Evolutionary conservation across 92 coral and sea anemone genomes (phyloP), one percentile per base, ranked within the genome.

Genomic region (Isaurus tuberculatus): DNA sequence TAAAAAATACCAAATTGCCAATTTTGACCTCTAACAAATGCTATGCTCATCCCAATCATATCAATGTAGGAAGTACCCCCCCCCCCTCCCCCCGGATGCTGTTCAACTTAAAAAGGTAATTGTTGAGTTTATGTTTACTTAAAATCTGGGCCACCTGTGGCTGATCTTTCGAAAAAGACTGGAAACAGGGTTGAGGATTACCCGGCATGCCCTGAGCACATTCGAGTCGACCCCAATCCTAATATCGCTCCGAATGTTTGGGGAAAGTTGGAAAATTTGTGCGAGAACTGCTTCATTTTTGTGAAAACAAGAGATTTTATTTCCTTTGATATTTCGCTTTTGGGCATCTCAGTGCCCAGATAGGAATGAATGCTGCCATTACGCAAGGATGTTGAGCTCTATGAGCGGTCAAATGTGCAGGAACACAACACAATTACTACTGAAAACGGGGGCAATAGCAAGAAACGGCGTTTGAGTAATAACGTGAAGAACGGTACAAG

Each of bases 361-460:
- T 72, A 89, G 98, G 94, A 90, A 97, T 97, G 99, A 97, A 97
- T 97, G 99, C 99, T 97, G 97, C 98, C 98, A 91, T 88, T 91
- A 90, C 90, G 95, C 89, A 89, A 94, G 90, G 89, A 87, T 97
- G 99, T 88, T 91, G 94, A 86, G 88, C 85, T 84, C 83, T 87
- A 85, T 89, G 89, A 67, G 84, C 92, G 86, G 88, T 43, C 95
- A 78, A 75, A 83, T 86, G 91, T 84, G 90, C 93, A 88, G 70
- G 91, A 90, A 80, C 84, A 64, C 63, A 86, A 88, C 85, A 86
- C 91, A 70, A 94, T 84, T 89, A 92, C 92, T 83, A 90, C 95
- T 87, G 99, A 93, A 67, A 90, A 90, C 90, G 91, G 90, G 85
- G 91, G 92, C 83, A 85, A 69, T 84, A 83, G 85, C 79, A 95